phyloP scores from a whole-genome alignment of 2,113 vertebrate species.

The Otis tarda region DNA sequence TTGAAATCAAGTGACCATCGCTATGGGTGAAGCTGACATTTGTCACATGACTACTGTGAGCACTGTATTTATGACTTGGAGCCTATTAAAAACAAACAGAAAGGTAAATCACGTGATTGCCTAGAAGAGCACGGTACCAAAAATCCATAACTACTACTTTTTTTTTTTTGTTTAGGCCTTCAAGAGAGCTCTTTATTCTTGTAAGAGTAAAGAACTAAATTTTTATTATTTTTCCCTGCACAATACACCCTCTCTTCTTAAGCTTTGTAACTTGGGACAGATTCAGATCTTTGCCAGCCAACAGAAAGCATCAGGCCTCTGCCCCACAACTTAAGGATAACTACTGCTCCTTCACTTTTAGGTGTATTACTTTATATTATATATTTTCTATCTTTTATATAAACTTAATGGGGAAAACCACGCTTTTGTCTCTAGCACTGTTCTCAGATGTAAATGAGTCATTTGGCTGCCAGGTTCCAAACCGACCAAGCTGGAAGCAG shows the following conservation, averaged over 20 bases:
- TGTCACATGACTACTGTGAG: constrained; percentile 98
- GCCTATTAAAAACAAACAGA: constrained; percentile 77
- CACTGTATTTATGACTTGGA: constrained; percentile 96
- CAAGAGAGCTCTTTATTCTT: neutral
- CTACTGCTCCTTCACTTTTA: neutral
- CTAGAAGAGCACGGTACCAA: rapidly evolving
- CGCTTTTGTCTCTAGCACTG: neutral
- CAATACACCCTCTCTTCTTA: neutral
- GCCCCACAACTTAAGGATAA: neutral
- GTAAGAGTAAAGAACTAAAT: neutral
- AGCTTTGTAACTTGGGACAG: neutral
- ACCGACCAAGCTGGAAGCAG: neutral
- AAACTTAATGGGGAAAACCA: neutral
- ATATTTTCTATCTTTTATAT: neutral
- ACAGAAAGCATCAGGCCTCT: neutral
- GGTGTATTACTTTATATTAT: neutral
- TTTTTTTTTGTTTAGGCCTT: neutral
- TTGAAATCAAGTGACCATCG: constrained; percentile 93
- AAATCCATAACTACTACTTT: neutral
- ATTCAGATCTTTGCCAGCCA: neutral
- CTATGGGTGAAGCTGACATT: constrained; percentile 93
- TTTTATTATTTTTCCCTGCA: neutral
- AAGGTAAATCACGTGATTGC: neutral
- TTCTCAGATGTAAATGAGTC: neutral
- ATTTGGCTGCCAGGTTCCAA: neutral